Evolutionary conservation across 1,140 invertebrate species (phyloP), one percentile per base, ranked within the genome.

Genomic region (Phymorhynchus buccinoides): DNA sequence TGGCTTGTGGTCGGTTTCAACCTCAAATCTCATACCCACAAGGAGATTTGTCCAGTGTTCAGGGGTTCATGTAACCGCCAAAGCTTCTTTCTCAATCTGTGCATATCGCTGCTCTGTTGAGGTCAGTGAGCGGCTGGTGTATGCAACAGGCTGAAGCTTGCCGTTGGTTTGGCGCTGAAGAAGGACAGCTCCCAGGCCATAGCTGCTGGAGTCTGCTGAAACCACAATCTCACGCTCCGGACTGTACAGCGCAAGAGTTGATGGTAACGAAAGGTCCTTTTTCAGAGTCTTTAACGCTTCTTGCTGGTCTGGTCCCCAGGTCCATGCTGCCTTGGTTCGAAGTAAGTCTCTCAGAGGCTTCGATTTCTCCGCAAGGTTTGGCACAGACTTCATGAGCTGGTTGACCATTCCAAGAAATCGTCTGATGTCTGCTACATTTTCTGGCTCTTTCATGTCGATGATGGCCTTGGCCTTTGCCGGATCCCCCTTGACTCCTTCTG

Each of bases 61-160:
- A n/a, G n/a, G n/a, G n/a, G n/a, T n/a, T n/a, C n/a, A n/a, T n/a
- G n/a, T n/a, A n/a, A n/a, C n/a, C n/a, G n/a, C n/a, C n/a, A n/a
- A n/a, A n/a, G n/a, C n/a, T n/a, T n/a, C n/a, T n/a, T n/a, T n/a
- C n/a, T n/a, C n/a, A n/a, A n/a, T n/a, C n/a, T n/a, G n/a, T n/a
- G n/a, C n/a, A n/a, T n/a, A n/a, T n/a, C n/a, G n/a, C n/a, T n/a
- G n/a, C n/a, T n/a, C n/a, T n/a, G n/a, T n/a, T n/a, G n/a, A n/a
- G n/a, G n/a, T n/a, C n/a, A n/a, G n/a, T n/a, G n/a, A n/a, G n/a
- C n/a, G n/a, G n/a, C n/a, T n/a, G n/a, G 91, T 93, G 88, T 89
- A 94, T 14, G 90, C 91, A 68, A 94, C 91, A 14, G 93, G 92
- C 52, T 87, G 86, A 22, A 78, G 12, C 7, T 73, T 37, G 32